These are phyloP conservation scores for Morone saxatilis DNA, from an alignment of 2,113 vertebrate species.

Conservation along the genomic window DNA sequence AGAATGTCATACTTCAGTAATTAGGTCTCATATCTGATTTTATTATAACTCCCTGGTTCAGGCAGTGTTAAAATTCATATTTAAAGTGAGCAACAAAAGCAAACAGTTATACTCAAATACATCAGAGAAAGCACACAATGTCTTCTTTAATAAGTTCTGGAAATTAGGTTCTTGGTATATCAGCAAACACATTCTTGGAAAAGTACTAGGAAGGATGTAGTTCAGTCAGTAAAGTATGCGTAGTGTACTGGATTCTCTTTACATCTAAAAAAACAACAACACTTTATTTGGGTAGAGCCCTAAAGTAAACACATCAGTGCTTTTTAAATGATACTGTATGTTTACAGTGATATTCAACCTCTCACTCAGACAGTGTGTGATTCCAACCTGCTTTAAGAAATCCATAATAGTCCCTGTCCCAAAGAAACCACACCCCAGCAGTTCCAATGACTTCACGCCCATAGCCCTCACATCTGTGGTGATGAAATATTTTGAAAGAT, in stretches of 20 bases:
- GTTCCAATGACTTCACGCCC: too few species aligned
- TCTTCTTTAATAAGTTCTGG: not conserved
- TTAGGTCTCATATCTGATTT: not conserved
- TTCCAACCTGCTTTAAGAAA: too few species aligned
- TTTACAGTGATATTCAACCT: not conserved
- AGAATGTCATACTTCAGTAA: not conserved
- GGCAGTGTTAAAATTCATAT: not conserved
- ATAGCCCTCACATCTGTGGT: too few species aligned
- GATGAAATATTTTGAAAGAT: too few species aligned
- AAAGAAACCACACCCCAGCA: too few species aligned
- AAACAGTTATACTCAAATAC: conserved; percentile 1
- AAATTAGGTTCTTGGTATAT: conserved; percentile 1
- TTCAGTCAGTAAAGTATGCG: not conserved
- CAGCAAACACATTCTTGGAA: not conserved
- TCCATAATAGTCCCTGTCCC: too few species aligned
- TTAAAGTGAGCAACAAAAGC: conserved; percentile 9
- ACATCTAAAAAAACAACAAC: not conserved
- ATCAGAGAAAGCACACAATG: not conserved
- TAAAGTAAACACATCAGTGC: not conserved
- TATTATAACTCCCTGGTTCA: not conserved
- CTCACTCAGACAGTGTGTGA: too few species aligned
- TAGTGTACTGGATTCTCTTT: not conserved
- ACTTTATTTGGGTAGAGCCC: not conserved
- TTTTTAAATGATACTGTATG: not conserved
- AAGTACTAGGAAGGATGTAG: not conserved